Percentiles rank a stretch among this genome's conserved stretches.
phyloP scores from a whole-genome alignment of 2,888 invertebrate genomes.

The Ochropacha duplaris region DNA sequence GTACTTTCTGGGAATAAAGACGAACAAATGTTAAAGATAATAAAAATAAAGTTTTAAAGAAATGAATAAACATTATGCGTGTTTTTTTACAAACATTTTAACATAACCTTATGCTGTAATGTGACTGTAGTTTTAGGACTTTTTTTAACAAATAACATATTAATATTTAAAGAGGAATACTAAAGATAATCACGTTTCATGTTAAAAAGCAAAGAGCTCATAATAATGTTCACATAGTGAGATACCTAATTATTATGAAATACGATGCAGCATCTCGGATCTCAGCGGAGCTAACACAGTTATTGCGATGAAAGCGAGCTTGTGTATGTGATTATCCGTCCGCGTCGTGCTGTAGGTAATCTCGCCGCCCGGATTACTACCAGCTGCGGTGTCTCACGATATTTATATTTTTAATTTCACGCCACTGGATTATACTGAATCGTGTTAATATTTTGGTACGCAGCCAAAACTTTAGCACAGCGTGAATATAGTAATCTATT shows the following conservation, averaged over 20 bases:
- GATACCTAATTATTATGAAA: slow-evolving; percentile 20
- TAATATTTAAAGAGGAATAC: no score
- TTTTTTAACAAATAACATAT: no score
- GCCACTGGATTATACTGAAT: slow-evolving; percentile 49
- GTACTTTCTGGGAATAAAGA: no score
- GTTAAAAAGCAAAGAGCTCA: no score
- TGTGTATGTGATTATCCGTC: slow-evolving; percentile 36
- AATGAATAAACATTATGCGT: no score
- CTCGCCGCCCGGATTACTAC: slow-evolving; percentile 43
- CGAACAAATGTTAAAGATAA: no score
- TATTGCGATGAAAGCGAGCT: slow-evolving; percentile 24
- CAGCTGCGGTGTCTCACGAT: slow-evolving; percentile 62
- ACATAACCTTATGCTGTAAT: no score
- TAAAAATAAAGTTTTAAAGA: no score
- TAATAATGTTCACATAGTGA: background rate
- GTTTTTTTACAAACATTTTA: no score
- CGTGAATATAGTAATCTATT: slow-evolving; percentile 27
- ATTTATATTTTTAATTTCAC: slow-evolving; percentile 71
- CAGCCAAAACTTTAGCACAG: slow-evolving; percentile 35
- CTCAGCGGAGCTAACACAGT: slow-evolving; percentile 22
- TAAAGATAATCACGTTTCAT: no score
- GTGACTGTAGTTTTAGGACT: no score
- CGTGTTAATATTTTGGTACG: slow-evolving; percentile 48
- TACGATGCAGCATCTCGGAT: slow-evolving; percentile 10
- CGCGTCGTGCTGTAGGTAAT: slow-evolving; percentile 34